Base-by-base conservation (phyloP, 2,797 vertebrate species). In the Trematomus bernacchii region DNA sequence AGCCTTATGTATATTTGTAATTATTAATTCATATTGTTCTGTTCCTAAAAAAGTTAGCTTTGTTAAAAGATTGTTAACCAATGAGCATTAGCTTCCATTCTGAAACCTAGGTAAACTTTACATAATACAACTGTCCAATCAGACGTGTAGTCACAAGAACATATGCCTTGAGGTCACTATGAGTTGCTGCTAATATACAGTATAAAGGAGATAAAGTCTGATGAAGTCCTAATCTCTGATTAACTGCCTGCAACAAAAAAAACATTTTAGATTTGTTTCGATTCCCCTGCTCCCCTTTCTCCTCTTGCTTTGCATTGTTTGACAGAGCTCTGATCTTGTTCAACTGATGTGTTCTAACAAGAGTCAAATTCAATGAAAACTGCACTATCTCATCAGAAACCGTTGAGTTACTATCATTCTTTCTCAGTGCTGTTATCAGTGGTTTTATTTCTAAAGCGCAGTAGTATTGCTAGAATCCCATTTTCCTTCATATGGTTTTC, bases 281-380 rank as follows among this genome's bases (percentile, higher is more conserved):
- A 37, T 37, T 51, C 37, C 21, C 51, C 54, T 64, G 18, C 40
- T 70, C 50, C 58, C 57, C 60, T 67, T 71, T 60, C 37, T 65
- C 61, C 55, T 73, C 27, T 51, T 84, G 84, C 73, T 70, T 89
- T 80, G 55, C 70, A 74, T 80, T 51, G 60, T 87, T 83, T 75
- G 65, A 85, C 85, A 89, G 92, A 93, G 92, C 92, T 94, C 92
- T 85, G 93, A 93, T 93, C 89, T 93, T 93, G 91, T 90, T 90
- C 87, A 90, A 87, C 84, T 87, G 84, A 92, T 91, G 73, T 88
- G 75, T 90, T 90, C 88, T 85, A 88, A 84, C 71, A 73, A 88
- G 83, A 91, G 85, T 84, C 87, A 89, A 90, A 80, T 91, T 91
- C 83, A 87, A 90, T 83, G 82, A 89, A 92, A 92, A 89, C 91